Evolutionary conservation across 2,113 vertebrate genomes (phyloP).

Genomic region (Cettia cetti): DNA sequence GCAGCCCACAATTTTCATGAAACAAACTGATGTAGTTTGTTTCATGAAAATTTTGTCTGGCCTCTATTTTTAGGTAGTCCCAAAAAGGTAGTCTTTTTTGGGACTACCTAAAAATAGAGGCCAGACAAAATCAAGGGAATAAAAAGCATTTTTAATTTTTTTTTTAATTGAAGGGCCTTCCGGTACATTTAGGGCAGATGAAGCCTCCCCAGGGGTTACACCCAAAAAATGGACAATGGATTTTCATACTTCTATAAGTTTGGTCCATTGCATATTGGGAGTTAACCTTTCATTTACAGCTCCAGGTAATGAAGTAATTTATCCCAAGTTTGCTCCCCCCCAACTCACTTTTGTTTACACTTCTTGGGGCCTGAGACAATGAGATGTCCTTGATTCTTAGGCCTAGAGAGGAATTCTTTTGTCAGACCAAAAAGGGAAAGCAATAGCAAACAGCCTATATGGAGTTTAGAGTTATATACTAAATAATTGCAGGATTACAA

Average conservation of each 20-base stretch:
- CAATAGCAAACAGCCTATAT: not conserved
- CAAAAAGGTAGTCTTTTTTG: too few species aligned
- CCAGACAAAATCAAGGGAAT: not conserved
- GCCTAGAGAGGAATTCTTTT: not conserved
- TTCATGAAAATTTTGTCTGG: too few species aligned
- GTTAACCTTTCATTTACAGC: not conserved
- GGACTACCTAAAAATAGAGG: not conserved
- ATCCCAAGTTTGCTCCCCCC: not conserved
- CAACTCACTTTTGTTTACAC: not conserved
- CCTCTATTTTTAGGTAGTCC: too few species aligned
- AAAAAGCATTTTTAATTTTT: not conserved
- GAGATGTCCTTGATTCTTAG: not conserved
- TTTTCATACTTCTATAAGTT: not conserved
- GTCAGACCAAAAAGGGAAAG: not conserved
- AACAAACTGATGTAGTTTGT: not conserved
- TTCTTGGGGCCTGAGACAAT: not conserved
- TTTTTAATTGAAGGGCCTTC: not conserved
- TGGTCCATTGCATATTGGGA: not conserved
- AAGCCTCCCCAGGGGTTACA: not conserved
- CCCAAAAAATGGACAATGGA: not conserved
- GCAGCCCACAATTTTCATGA: not conserved
- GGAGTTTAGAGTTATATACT: not conserved
- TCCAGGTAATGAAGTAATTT: not conserved
- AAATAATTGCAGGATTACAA: not conserved
- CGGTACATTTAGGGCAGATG: not conserved